Evolutionary conservation across 2,888 invertebrate genomes (phyloP), one percentile per base, ranked within the genome.

Genomic region (Odontocolon sp.): DNA sequence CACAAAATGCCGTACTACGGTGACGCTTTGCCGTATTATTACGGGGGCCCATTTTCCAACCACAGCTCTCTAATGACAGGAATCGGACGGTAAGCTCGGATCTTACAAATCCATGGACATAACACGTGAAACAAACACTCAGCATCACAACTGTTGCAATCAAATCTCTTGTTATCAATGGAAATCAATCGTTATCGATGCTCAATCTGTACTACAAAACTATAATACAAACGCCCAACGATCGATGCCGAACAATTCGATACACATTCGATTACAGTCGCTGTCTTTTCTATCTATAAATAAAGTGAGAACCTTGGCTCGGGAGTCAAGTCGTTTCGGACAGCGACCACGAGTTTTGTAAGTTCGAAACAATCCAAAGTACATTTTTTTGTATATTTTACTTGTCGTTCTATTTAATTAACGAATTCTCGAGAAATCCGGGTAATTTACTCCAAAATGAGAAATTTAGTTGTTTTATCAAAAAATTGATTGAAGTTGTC

Each of bases 41-140:
- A 86, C 80, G 88, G 89, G 45, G 83, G 82, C 11, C 77, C 89
- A 11, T 90, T 87, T 76, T 77, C 89, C 67, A 90, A 87, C 77
- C 90, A 90, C 80, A 90, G 90, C 77, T 90, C 90, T n/a, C 76
- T 90, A 23, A 90, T 90, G 87, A 89, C 90, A 74, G 87, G 90
- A 75, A 83, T 85, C 26, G 84, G 85, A 77, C 88, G 89, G 89
- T 89, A 88, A 89, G 89, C 69, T 21, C 31, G 14, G 31, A 59
- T 11, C 54, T 47, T 36, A 23, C 14, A 23, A n/a, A 11, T 14
- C 26, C 33, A 42, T 14, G 21, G 5, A 5, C 21, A 38, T 6
- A 36, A 69, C 16, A 70, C 28, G n/a, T 36, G 5, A 36, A 45
- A 45, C 11, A 18, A 14, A n/a, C 26, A 67, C 11, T 28, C 16